Conservation (phyloP, 30 jellyfish, hydroid and myxozoan genomes). For the Rhopilema esculentum region DNA sequence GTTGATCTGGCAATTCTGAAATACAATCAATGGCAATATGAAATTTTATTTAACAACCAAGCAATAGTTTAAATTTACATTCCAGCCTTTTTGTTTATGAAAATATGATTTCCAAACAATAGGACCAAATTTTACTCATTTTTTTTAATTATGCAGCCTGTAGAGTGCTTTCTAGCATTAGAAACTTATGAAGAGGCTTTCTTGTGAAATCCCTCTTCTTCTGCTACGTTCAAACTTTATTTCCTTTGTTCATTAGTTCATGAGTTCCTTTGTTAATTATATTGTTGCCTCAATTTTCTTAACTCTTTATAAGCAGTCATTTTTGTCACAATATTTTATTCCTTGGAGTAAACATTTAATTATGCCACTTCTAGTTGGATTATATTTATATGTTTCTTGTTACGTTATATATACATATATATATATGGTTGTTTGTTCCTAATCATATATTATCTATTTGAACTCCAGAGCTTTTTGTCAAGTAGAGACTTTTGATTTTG, state of each 20-base stretch:
- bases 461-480: background rate
- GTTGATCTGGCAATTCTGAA: too few relatives aligned
- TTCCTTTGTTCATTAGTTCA: background rate
- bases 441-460: background rate
- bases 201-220: too few relatives aligned
- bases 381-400: background rate
- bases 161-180: too few relatives aligned
- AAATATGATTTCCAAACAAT: too few relatives aligned
- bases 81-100: too few relatives aligned
- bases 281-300: background rate
- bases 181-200: too few relatives aligned
- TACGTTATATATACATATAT: too few relatives aligned
- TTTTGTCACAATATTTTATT: background rate
- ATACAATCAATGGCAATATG: too few relatives aligned
- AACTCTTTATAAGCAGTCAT: background rate
- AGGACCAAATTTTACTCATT: too few relatives aligned
- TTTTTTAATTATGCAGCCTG: too few relatives aligned
- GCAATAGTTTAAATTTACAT: too few relatives aligned
- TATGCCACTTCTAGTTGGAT: background rate
- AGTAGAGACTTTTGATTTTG: background rate
- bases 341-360: background rate
- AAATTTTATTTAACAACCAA: too few relatives aligned
- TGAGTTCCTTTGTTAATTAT: background rate
- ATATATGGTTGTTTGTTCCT: background rate
- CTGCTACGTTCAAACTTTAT: background rate